These are phyloP conservation scores for Cerastis rubricosa DNA, from an alignment of 2,888 invertebrate genomes.

Conservation along the genomic window DNA sequence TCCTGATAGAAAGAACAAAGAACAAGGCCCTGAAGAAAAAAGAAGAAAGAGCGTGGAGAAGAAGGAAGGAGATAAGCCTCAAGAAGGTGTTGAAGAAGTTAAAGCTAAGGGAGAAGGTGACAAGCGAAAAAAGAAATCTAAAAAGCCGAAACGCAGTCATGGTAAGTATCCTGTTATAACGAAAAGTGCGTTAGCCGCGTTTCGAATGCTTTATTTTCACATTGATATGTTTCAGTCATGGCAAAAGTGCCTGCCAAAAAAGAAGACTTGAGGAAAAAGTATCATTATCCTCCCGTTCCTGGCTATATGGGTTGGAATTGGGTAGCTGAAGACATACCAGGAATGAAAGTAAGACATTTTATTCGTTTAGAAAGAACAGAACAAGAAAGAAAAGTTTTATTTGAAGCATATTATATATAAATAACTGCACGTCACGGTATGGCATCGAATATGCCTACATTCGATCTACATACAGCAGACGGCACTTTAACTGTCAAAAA, in stretches of 20 bases:
- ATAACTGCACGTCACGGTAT: background rate
- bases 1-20: slow-evolving; percentile 54
- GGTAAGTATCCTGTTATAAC: slow-evolving; percentile 67
- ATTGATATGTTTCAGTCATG: slow-evolving; percentile 66
- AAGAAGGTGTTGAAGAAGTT: slow-evolving; percentile 26
- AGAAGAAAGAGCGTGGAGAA: slow-evolving; percentile 57
- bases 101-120: slow-evolving; percentile 36
- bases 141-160: slow-evolving; percentile 70
- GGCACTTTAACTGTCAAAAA: too few species aligned
- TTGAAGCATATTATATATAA: background rate
- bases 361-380: background rate
- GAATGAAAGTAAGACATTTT: slow-evolving; percentile 80
- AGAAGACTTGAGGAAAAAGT: slow-evolving; percentile 76
- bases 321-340: slow-evolving; percentile 86
- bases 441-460: background rate
- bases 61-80: slow-evolving; percentile 68
- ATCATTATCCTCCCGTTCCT: slow-evolving; percentile 84
- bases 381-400: background rate
- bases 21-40: slow-evolving; percentile 53
- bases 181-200: slow-evolving; percentile 59
- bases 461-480: too few species aligned
- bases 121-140: slow-evolving; percentile 31
- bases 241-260: slow-evolving; percentile 68
- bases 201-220: slow-evolving; percentile 59
- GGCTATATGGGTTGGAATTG: slow-evolving; percentile 88